These are phyloP conservation scores for Gnathonemus echidnorhynchus DNA, from an alignment of 2,113 vertebrate genomes.

Conservation along the genomic window DNA sequence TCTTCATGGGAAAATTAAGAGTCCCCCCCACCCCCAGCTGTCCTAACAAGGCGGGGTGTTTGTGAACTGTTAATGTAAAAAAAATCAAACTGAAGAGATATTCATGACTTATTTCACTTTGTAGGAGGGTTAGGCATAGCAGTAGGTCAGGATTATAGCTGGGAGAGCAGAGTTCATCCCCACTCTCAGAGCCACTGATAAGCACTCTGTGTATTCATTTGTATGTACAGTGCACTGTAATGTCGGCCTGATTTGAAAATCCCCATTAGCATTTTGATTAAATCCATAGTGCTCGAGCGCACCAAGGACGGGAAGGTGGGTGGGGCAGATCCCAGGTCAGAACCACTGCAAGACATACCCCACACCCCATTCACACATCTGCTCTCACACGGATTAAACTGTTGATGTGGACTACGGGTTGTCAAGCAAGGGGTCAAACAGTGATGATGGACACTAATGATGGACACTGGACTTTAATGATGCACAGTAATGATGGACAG, in stretches of 20 bases:
- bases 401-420: not conserved
- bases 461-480: too few relatives aligned
- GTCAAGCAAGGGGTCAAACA: not conserved
- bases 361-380: not conserved
- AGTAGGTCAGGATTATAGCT: not conserved
- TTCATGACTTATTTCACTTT: not conserved
- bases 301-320: not conserved
- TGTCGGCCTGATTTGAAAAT: not conserved
- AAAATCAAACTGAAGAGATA: not conserved
- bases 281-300: not conserved
- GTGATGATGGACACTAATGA: not conserved
- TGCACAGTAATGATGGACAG: not conserved
- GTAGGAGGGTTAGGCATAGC: not conserved
- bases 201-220: not conserved
- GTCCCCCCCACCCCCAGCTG: not conserved
- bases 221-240: not conserved
- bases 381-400: not conserved
- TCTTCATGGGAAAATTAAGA: not conserved
- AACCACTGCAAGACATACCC: not conserved
- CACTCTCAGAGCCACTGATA: not conserved
- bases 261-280: conserved; percentile 17
- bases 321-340: not conserved
- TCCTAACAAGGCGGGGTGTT: not conserved
- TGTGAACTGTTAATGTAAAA: not conserved
- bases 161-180: conserved; percentile 5